Base-by-base conservation (phyloP, 2,888 invertebrate genomes). In the Chymomyza fuscimana region DNA sequence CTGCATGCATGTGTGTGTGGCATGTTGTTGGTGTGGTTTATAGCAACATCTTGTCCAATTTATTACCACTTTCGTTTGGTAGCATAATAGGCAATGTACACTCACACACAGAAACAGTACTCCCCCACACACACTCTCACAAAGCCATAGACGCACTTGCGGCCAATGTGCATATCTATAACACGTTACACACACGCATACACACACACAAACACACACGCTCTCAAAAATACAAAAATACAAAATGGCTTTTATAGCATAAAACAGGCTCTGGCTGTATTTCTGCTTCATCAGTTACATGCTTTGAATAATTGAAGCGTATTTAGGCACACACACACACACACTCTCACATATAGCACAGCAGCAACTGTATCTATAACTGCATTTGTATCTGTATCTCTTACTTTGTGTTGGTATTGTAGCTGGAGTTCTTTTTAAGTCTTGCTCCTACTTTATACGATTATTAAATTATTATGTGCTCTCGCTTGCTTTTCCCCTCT, bases 261-360 rank as follows among this genome's bases (percentile, higher is more conserved):
- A 52, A 60, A 22, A 32, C 50, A 36, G 60, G 60, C 60, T 32
- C 36, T 58, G 52, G 19, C 74, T 73, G 72, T 77, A 85, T 80
- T 89, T 88, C 81, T 86, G 87, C 89, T 88, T 87, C 88, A 88
- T 88, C 88, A 89, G 88, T 88, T 88, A 89, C 89, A 88, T 87
- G 88, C 82, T 85, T 82, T 88, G 88, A 88, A 88, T 88, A 88
- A 88, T 88, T 88, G 87, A 89, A 80, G 87, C 83, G 83, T 81
- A 83, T 83, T 85, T 83, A 80, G 79, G 22, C 40, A 65, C 40
- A 36, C 32, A 36, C 19, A 65, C 32, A 51, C 51, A 15, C 51
- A n/a, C 25, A 25, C 25, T 25, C 52, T 19, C 52, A 54, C 52
- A 19, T n/a, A 19, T 7, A 9, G 15, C 15, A 54, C 15, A 19